These are phyloP conservation scores for Caenorhabditis wallacei DNA, from an alignment of 2,888 invertebrate species.

Conservation along the genomic window DNA sequence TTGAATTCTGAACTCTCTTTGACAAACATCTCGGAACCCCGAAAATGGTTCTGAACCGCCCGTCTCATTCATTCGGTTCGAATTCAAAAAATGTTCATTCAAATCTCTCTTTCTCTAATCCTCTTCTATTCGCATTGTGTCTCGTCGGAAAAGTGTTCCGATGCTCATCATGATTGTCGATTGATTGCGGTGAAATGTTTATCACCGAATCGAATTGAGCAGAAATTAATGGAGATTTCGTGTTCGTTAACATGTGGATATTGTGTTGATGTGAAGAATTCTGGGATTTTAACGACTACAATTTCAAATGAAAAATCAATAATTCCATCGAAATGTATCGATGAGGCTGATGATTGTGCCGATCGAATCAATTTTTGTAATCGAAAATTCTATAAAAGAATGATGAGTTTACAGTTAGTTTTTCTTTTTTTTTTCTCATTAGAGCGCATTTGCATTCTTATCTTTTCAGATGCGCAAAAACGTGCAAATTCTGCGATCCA, in stretches of 20 bases:
- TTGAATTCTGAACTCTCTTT: constrained; percentile 26
- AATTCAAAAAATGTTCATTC: no score
- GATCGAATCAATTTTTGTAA: constrained; percentile 49
- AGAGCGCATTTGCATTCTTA: neutral
- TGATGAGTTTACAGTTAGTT: constrained; percentile 62
- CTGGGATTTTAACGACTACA: neutral
- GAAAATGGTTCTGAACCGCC: constrained; percentile 33
- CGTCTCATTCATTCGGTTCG: neutral
- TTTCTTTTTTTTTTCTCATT: no score
- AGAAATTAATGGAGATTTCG: constrained; percentile 60
- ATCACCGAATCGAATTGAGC: constrained; percentile 64
- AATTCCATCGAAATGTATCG: constrained; percentile 34
- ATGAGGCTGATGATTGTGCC: constrained; percentile 59
- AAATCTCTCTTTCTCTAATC: constrained; percentile 14
- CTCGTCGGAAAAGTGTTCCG: constrained; percentile 38
- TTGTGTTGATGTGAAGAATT: constrained; percentile 18
- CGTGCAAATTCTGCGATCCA: constrained; percentile 57
- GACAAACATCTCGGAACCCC: constrained; percentile 30
- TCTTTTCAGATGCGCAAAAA: constrained; percentile 46
- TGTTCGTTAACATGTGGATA: constrained; percentile 62
- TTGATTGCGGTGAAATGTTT: constrained; percentile 59
- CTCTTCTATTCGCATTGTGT: neutral
- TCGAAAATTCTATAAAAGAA: constrained; percentile 46
- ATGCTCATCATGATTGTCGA: constrained; percentile 51
- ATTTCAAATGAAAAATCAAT: constrained; percentile 9